Evolutionary conservation across 2,797 vertebrate species (phyloP).

Genomic region (Naso thynnoides): DNA sequence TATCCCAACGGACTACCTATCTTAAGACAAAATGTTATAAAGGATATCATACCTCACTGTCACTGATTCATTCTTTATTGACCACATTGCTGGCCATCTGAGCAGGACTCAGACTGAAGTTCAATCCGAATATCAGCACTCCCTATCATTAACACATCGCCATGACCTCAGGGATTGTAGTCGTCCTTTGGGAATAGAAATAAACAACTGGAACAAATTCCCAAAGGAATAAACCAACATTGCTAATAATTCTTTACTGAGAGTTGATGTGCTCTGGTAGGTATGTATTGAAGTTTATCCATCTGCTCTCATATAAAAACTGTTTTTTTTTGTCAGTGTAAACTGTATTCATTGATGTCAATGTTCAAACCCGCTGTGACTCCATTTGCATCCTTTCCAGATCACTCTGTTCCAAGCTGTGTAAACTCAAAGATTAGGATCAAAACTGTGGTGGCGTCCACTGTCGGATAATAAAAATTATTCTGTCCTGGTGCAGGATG

Average conservation of each 20-base stretch:
- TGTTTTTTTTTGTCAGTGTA: neutral
- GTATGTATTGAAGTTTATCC: neutral
- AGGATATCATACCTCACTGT: neutral
- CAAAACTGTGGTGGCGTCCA: neutral
- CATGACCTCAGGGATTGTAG: conserved; percentile 16
- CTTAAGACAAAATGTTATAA: neutral
- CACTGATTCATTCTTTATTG: conserved; percentile 5
- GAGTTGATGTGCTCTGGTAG: neutral
- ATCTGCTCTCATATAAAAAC: neutral
- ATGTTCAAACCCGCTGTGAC: conserved; percentile 2
- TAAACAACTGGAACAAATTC: conserved; percentile 37
- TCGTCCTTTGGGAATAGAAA: conserved; percentile 38
- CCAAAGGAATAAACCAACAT: conserved; percentile 4
- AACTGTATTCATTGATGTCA: neutral
- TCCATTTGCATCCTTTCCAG: conserved; percentile 3
- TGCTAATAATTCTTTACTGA: conserved; percentile 8
- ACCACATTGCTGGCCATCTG: conserved; percentile 5
- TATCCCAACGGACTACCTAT: conserved; percentile 4
- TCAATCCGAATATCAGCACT: conserved; percentile 17
- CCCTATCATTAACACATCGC: conserved; percentile 25
- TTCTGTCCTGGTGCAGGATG: neutral
- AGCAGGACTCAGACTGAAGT: conserved; percentile 27
- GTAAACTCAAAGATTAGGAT: neutral
- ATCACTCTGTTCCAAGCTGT: neutral
- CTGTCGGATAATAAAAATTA: neutral